Evolutionary conservation across 2,888 invertebrate genomes (phyloP), one percentile per base, ranked within the genome.

Genomic region (Limnephilus auricula): DNA sequence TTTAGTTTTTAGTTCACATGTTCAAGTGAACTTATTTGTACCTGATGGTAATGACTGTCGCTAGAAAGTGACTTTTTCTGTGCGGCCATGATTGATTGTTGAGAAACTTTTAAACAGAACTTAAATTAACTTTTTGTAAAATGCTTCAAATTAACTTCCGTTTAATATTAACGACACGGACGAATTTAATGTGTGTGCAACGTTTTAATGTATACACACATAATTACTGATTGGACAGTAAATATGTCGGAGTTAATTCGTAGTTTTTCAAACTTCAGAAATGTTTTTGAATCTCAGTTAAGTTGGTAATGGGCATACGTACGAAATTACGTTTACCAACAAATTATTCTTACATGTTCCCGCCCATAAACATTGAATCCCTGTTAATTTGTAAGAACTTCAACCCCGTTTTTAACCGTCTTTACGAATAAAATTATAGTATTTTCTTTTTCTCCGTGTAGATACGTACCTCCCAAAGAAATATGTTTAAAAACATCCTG

Each of bases 41-140:
- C 65, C 65, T 25, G 65, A 65, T 65, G 82, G 82, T 82, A 82
- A 82, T 82, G 82, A 82, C 82, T 82, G 82, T 82, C 82, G 82
- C 82, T 34, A 82, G 82, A 82, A 82, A 82, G 82, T 82, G 82
- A 82, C 82, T 32, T 32, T 25, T 65, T 65, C 65, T 65, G 65
- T 65, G 65, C 25, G 65, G 32, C 31, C 12, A 82, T 82, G 82
- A 82, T 82, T 82, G 82, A 82, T 82, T 34, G 82, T 82, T 34
- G 82, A 37, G 82, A 34, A 37, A 82, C 34, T 65, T 65, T 65
- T 65, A 65, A 65, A 65, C 5, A n/a, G 65, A 25, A 65, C 65
- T 65, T 65, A n/a, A 65, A 65, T 65, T 65, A 65, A 65, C 65
- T 65, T 65, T 65, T 65, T 65, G 25, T 65, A 65, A 65, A 65